These are phyloP conservation scores for Sphaeridia pumilis DNA, from an alignment of 2,888 invertebrate species.

Conservation along the genomic window DNA sequence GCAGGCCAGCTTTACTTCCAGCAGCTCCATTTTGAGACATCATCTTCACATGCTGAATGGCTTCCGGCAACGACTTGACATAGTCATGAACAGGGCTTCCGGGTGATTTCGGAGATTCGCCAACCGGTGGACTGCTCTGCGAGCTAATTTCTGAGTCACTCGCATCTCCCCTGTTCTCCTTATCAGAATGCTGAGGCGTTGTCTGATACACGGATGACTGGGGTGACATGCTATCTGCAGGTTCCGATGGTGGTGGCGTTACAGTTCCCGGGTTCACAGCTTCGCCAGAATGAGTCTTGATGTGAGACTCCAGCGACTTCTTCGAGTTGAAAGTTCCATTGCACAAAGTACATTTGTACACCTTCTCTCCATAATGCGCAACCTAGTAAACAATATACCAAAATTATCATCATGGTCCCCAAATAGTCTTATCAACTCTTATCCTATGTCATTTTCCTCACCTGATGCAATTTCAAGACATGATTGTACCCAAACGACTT, in stretches of 20 bases:
- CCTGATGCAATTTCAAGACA: constrained; percentile 65
- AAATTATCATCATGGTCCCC: no score
- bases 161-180: constrained; percentile 44
- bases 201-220: constrained; percentile 28
- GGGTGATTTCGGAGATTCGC: constrained; percentile 26
- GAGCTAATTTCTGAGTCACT: constrained; percentile 39
- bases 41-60: neutral
- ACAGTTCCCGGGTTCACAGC: constrained; percentile 18
- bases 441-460: no score
- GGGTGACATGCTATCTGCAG: constrained; percentile 39
- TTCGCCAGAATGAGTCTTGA: constrained; percentile 59
- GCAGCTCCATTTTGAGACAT: constrained; percentile 3
- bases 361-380: constrained; percentile 81
- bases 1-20: constrained; percentile 15
- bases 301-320: constrained; percentile 81
- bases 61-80: constrained; percentile 13
- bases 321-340: constrained; percentile 82
- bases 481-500: constrained; percentile 86
- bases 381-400: no score
- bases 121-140: constrained; percentile 38
- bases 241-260: constrained; percentile 31
- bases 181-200: constrained; percentile 37
- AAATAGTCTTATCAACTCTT: no score
- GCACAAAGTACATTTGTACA: constrained; percentile 84
- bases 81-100: constrained; percentile 26